Conservation (phyloP, 2,888 invertebrate genomes). For the Archaeoteleia sp. region DNA sequence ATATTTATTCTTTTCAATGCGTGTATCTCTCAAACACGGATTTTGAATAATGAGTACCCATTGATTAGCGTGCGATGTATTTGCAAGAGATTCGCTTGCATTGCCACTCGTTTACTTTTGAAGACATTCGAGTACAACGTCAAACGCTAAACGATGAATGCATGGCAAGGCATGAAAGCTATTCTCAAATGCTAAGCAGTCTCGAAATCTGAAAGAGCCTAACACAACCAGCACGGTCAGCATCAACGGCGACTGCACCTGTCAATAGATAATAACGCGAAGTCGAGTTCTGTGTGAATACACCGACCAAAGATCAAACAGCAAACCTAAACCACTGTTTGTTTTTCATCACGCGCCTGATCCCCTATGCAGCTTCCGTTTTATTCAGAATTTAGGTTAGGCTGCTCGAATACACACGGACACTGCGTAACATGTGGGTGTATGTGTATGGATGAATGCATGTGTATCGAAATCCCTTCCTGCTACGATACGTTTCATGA, state of each 20-base stretch:
- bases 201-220: constrained; percentile 56
- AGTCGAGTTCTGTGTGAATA: constrained; percentile 72
- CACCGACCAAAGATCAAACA: constrained; percentile 74
- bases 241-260: constrained; percentile 57
- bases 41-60: background rate
- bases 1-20: too few species aligned
- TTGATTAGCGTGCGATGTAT: constrained; percentile 38
- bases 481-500: constrained; percentile 51
- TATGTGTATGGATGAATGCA: constrained; percentile 48
- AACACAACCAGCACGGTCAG: constrained; percentile 53
- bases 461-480: constrained; percentile 57
- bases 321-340: constrained; percentile 75
- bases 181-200: constrained; percentile 69
- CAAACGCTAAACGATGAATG: constrained; percentile 68
- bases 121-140: constrained; percentile 65
- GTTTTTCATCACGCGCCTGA: constrained; percentile 75
- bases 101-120: constrained; percentile 45
- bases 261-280: constrained; percentile 72
- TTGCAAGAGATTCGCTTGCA: constrained; percentile 8
- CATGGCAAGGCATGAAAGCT: constrained; percentile 68
- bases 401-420: constrained; percentile 56
- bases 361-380: constrained; percentile 73
- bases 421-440: constrained; percentile 46
- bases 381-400: constrained; percentile 74
- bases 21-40: too few species aligned